These are phyloP conservation scores for Rugalucina vietnamica DNA, from an alignment of 2,888 invertebrate genomes.

Conservation along the genomic window DNA sequence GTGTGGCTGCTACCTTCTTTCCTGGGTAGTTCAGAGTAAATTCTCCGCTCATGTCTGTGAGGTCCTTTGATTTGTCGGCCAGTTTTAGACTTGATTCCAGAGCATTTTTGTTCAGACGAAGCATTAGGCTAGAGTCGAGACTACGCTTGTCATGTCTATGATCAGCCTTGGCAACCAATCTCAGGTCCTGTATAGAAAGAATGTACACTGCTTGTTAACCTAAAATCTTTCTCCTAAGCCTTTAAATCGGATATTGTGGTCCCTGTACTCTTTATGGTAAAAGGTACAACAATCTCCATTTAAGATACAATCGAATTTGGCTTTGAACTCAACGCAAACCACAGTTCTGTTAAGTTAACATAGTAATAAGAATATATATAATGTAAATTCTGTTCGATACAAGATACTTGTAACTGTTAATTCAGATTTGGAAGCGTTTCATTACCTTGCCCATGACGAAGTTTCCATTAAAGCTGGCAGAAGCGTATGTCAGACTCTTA, in stretches of 20 bases:
- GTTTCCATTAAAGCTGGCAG: slow-evolving; percentile 37
- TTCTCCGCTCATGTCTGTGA: slow-evolving; percentile 60
- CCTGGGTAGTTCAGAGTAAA: slow-evolving; percentile 68
- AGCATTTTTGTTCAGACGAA: slow-evolving; percentile 65
- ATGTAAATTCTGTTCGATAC: too few species aligned
- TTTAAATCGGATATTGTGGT: too few species aligned
- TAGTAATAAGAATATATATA: not conserved
- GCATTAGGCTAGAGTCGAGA: slow-evolving; percentile 60
- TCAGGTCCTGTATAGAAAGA: slow-evolving; percentile 63
- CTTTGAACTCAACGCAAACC: too few species aligned
- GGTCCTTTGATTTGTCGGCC: slow-evolving; percentile 62
- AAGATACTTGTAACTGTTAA: too few species aligned
- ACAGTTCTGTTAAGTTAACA: not conserved
- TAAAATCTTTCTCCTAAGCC: too few species aligned
- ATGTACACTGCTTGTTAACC: too few species aligned
- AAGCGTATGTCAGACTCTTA: slow-evolving; percentile 35
- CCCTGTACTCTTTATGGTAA: too few species aligned
- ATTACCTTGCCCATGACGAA: slow-evolving; percentile 48
- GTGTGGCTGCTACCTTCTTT: slow-evolving; percentile 62
- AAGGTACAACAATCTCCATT: too few species aligned
- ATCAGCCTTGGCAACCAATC: slow-evolving; percentile 59
- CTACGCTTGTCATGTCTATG: slow-evolving; percentile 64
- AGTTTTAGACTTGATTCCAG: slow-evolving; percentile 58
- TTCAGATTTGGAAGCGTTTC: not conserved
- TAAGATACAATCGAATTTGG: too few species aligned